Percentiles rank a stretch among this genome's conserved stretches.
These are phyloP conservation scores for Epinephelus cyanopodus DNA, from an alignment of 2,113 vertebrate species.

Conservation along the genomic window DNA sequence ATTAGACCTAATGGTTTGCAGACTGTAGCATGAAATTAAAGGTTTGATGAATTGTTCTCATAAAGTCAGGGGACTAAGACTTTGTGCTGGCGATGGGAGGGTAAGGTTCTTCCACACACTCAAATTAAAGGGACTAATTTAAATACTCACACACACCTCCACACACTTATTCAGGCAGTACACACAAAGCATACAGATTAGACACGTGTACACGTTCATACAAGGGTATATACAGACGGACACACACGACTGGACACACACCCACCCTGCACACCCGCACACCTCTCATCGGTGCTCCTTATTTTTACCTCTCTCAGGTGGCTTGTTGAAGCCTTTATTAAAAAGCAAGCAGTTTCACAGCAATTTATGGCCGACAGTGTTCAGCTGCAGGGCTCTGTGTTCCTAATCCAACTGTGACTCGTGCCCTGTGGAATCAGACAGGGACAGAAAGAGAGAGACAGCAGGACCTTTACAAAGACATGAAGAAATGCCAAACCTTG, in stretches of 20 bases:
- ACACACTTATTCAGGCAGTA: background rate
- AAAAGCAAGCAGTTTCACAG: conserved; percentile 75
- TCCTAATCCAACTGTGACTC: conserved; percentile 47
- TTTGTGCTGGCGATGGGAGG: conserved; percentile 52
- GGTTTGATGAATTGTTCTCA: conserved; percentile 76
- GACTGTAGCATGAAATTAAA: conserved; percentile 76
- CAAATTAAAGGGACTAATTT: conserved; percentile 48
- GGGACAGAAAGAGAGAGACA: conserved; percentile 20
- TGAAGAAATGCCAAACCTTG: conserved; percentile 43
- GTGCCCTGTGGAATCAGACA: conserved; percentile 48
- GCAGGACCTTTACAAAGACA: conserved; percentile 49
- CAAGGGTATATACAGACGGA: conserved; percentile 9
- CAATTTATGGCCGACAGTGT: conserved; percentile 67
- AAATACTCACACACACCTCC: conserved; percentile 25
- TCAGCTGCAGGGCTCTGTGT: conserved; percentile 48
- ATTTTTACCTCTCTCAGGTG: conserved; percentile 69
- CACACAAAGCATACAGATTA: background rate
- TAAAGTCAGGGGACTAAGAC: conserved; percentile 70
- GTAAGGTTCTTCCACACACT: conserved; percentile 32
- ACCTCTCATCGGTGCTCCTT: conserved; percentile 34
- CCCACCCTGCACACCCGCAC: conserved; percentile 1
- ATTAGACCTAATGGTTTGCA: conserved; percentile 74
- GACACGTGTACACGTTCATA: background rate
- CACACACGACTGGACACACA: conserved; percentile 10
- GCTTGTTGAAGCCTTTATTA: conserved; percentile 78